Evolutionary conservation across 2,113 vertebrate genomes (phyloP).

Genomic region (human (Homo sapiens)): GRCh38 chrX:134865501-134866000

Average conservation of each 20-base stretch:
- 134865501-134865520: conserved; percentile 42
- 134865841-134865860: conserved; percentile 41
- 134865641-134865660: neutral
- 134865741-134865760: neutral
- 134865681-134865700: neutral
- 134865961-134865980: conserved; percentile 40
- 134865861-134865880: neutral
- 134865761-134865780: conserved; percentile 34
- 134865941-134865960: conserved; percentile 27
- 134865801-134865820: neutral
- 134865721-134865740: neutral
- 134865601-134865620: neutral
- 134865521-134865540: conserved; percentile 29
- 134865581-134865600: conserved; percentile 17
- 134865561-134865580: conserved; percentile 39
- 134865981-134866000: conserved; percentile 45
- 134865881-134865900: conserved; percentile 21
- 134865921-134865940: neutral
- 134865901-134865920: conserved; percentile 12
- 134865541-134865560: conserved; percentile 5
- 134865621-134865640: conserved; percentile 34
- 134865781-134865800: neutral
- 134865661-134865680: conserved; percentile 6
- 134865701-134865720: neutral
- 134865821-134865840: conserved; percentile 12